Evolutionary conservation across 1,140 invertebrate species (phyloP).

Genomic region (Anadara kagoshimensis): DNA sequence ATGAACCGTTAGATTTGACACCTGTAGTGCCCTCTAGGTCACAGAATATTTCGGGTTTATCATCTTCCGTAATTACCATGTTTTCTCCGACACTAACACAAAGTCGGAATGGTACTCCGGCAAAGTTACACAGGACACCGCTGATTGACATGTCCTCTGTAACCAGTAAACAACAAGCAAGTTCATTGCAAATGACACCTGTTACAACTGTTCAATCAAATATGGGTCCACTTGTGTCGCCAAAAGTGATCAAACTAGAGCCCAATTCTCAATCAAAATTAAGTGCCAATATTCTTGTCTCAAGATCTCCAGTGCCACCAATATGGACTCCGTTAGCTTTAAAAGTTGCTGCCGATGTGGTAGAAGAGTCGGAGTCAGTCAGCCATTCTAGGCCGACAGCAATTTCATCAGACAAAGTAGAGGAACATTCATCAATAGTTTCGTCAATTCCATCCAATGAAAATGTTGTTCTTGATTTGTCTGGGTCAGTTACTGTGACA

Average conservation of each 20-base stretch:
- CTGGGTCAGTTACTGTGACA: neutral
- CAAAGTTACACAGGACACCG: too few species aligned
- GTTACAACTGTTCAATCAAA: too few species aligned
- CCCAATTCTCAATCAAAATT: neutral
- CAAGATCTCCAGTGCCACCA: slow-evolving; percentile 11
- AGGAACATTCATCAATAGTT: neutral
- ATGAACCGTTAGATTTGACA: too few species aligned
- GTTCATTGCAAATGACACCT: too few species aligned
- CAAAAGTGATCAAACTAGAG: slow-evolving; percentile 2
- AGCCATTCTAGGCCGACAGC: neutral
- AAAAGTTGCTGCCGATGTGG: neutral
- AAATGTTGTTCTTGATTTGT: slow-evolving; percentile 6
- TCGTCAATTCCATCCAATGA: neutral
- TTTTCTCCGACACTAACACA: too few species aligned
- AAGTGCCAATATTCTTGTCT: neutral
- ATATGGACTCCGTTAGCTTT: slow-evolving; percentile 31
- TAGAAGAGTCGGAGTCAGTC: neutral
- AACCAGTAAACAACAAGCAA: too few species aligned
- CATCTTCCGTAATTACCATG: too few species aligned
- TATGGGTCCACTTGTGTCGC: neutral
- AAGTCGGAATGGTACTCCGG: too few species aligned
- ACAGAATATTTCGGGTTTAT: too few species aligned
- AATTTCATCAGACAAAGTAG: neutral
- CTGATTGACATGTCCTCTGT: too few species aligned
- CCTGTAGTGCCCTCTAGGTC: too few species aligned